Conservation (phyloP, 2,113 vertebrate species). For the Antigone vipio region DNA sequence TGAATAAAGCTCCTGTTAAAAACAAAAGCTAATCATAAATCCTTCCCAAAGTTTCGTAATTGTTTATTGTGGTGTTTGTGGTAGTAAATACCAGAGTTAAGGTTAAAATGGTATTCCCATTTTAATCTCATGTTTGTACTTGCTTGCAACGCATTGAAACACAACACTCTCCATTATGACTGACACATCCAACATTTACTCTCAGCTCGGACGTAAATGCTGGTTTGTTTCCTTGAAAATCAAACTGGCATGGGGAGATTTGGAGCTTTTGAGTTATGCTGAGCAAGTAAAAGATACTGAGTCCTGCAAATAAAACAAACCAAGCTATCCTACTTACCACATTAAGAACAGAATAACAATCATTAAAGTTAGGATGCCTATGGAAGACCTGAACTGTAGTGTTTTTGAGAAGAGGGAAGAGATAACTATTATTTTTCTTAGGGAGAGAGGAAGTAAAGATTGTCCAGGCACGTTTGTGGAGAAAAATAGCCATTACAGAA, state of each 20-base stretch:
- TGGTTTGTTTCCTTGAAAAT: not conserved
- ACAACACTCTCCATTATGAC: not conserved
- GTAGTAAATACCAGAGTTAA: not conserved
- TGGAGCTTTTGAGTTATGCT: not conserved
- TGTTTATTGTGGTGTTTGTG: slow-evolving; percentile 3
- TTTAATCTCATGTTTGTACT: not conserved
- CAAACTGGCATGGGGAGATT: not conserved
- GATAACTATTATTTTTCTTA: not conserved
- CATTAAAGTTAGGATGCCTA: not conserved
- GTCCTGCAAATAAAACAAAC: not conserved
- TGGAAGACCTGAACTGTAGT: not conserved
- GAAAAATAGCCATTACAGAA: not conserved
- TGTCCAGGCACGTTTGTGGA: not conserved
- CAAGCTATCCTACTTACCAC: not conserved
- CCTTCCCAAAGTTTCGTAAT: not conserved
- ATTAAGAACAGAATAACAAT: not conserved
- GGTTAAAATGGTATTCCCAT: not conserved
- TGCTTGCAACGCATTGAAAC: not conserved
- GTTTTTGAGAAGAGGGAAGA: not conserved
- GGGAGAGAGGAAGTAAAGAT: not conserved
- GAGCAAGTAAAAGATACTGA: not conserved
- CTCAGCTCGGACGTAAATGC: not conserved
- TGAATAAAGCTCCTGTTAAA: not conserved
- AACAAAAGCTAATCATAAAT: not conserved
- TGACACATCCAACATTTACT: not conserved